Conservation (phyloP, 2,888 invertebrate genomes). For the Saturnia pavonia region DNA sequence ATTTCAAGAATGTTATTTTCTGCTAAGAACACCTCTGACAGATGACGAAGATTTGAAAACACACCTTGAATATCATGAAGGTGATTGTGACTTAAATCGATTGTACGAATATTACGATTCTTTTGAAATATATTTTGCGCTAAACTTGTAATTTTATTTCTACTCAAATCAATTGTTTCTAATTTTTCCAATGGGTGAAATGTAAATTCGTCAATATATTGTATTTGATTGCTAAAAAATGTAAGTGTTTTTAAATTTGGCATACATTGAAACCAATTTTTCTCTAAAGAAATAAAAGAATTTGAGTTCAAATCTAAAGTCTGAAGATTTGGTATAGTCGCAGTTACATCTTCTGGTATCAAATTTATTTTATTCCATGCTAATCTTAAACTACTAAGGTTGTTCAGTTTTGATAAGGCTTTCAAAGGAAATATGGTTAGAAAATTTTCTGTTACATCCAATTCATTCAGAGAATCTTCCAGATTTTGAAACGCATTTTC, state of each 20-base stretch:
- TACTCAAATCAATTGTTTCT: constrained; percentile 92
- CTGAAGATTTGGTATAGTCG: constrained; percentile 86
- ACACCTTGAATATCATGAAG: constrained; percentile 92
- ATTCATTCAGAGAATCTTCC: constrained; percentile 88
- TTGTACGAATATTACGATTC: constrained; percentile 89
- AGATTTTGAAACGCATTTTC: constrained; percentile 92
- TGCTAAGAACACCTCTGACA: constrained; percentile 91
- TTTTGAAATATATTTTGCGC: constrained; percentile 88
- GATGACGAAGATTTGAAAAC: constrained; percentile 89
- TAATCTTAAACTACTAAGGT: constrained; percentile 86
- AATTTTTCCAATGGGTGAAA: constrained; percentile 88
- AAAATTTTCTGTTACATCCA: constrained; percentile 94
- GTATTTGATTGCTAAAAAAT: constrained; percentile 92
- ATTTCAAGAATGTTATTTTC: constrained; percentile 95
- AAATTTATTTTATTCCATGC: constrained; percentile 92
- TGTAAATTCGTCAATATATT: constrained; percentile 88
- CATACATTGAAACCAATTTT: constrained; percentile 90
- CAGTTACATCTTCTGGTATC: constrained; percentile 87
- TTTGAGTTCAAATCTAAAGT: constrained; percentile 94
- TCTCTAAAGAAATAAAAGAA: constrained; percentile 88
- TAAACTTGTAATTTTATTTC: constrained; percentile 91
- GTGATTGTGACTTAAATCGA: constrained; percentile 95
- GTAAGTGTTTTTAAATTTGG: constrained; percentile 90
- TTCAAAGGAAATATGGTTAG: constrained; percentile 91
- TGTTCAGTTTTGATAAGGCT: constrained; percentile 88